These are phyloP conservation scores for Sciurus carolinensis DNA, from an alignment of 2,797 vertebrate species.

Conservation along the genomic window DNA sequence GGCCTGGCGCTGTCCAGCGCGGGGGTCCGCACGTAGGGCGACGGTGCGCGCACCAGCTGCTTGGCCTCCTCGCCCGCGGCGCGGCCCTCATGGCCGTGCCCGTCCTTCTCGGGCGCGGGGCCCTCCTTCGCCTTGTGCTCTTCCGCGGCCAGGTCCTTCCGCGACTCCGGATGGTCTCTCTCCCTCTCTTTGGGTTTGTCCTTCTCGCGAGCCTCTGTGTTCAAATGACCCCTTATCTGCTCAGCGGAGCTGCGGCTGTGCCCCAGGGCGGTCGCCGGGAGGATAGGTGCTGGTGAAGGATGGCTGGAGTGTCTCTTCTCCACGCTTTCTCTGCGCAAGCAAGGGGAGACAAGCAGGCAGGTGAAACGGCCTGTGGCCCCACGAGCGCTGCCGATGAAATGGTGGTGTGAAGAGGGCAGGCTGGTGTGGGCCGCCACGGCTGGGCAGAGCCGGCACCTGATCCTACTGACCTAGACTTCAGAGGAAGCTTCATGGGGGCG, in stretches of 20 bases:
- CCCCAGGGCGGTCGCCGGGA: conserved; percentile 93
- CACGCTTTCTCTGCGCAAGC: conserved; percentile 92
- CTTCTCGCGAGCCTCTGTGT: conserved; percentile 93
- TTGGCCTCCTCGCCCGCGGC: conserved; percentile 93
- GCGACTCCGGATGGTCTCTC: conserved; percentile 93
- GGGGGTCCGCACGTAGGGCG: conserved; percentile 93
- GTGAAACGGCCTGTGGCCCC: neutral
- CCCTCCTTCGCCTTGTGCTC: conserved; percentile 97
- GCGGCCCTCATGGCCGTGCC: conserved; percentile 92
- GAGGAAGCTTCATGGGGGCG: neutral
- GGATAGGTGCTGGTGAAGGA: conserved; percentile 94
- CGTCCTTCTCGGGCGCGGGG: conserved; percentile 94
- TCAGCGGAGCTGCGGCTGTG: conserved; percentile 93
- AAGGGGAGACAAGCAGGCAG: neutral
- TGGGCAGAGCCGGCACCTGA: neutral
- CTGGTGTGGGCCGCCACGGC: neutral
- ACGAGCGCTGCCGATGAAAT: conserved; percentile 58
- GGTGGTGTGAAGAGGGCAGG: conserved; percentile 50
- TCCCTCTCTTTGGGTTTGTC: conserved; percentile 96
- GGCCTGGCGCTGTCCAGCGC: conserved; percentile 92
- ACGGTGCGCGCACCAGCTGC: conserved; percentile 92
- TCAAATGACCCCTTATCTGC: conserved; percentile 94
- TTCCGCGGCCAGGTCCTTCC: conserved; percentile 93
- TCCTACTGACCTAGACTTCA: neutral
- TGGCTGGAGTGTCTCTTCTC: conserved; percentile 97